A percentile compares a stretch with the other conserved stretches of the same genome.
Conservation (phyloP, 2,797 vertebrate species). For the Rhinophrynus dorsalis region DNA sequence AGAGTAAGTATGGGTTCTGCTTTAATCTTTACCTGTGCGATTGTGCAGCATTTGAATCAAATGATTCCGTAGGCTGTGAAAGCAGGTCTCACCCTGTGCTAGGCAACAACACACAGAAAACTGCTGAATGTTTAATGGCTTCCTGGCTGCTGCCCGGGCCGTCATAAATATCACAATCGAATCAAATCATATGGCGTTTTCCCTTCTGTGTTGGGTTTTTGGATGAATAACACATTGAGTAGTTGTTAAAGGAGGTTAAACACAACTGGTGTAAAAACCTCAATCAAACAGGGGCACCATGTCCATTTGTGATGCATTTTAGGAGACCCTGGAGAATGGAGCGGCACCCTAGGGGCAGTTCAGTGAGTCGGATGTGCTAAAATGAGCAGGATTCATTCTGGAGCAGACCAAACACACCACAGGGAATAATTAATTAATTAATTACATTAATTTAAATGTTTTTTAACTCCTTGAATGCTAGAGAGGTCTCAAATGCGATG, state of each 20-base stretch:
- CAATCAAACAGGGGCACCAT: too few species aligned
- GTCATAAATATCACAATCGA: slow-evolving; percentile 33
- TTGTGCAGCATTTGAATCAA: slow-evolving; percentile 38
- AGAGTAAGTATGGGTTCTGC: slow-evolving; percentile 44
- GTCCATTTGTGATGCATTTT: too few species aligned
- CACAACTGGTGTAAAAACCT: neutral
- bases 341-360: too few species aligned
- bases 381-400: too few species aligned
- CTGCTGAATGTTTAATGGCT: slow-evolving; percentile 44
- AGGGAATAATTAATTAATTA: too few species aligned
- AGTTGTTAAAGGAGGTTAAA: slow-evolving; percentile 36
- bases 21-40: slow-evolving; percentile 41
- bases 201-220: neutral
- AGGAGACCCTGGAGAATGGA: too few species aligned
- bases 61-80: slow-evolving; percentile 47
- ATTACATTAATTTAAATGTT: too few species aligned
- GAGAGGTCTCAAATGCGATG: too few species aligned
- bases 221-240: neutral
- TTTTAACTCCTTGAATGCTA: too few species aligned
- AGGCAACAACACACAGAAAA: slow-evolving; percentile 35
- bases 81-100: slow-evolving; percentile 39
- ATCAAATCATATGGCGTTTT: slow-evolving; percentile 13
- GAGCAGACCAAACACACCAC: too few species aligned
- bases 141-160: slow-evolving; percentile 1
- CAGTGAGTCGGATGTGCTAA: too few species aligned